These are phyloP conservation scores for Ormia ochracea DNA, from an alignment of 2,888 invertebrate species.

Conservation along the genomic window DNA sequence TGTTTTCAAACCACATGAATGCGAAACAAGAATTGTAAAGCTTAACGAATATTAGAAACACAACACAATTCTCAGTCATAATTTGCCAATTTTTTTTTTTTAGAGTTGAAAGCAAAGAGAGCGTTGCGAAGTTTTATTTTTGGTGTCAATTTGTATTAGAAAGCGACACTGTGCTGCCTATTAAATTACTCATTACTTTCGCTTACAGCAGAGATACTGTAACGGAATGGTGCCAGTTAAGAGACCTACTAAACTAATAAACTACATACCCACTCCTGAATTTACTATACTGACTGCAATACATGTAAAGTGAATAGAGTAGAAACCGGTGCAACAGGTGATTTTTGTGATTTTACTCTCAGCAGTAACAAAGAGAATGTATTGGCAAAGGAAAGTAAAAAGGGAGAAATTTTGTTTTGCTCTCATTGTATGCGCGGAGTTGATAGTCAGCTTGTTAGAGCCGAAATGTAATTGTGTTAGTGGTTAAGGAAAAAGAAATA, in stretches of 20 bases:
- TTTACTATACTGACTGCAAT: background rate
- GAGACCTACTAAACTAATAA: slow-evolving; percentile 47
- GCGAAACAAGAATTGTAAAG: no score
- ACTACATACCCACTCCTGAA: slow-evolving; percentile 22
- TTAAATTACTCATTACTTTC: background rate
- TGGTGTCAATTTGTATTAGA: no score
- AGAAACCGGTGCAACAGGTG: slow-evolving; percentile 52
- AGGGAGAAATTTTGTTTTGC: slow-evolving; percentile 13
- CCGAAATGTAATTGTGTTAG: background rate
- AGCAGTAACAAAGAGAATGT: background rate
- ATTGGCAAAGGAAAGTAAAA: background rate
- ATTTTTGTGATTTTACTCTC: background rate
- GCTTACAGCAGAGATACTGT: background rate
- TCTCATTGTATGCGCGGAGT: slow-evolving; percentile 69
- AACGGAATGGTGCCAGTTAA: background rate
- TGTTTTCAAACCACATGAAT: no score
- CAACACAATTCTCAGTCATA: no score
- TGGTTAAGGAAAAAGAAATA: background rate
- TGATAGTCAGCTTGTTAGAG: slow-evolving; percentile 65
- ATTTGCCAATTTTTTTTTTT: no score
- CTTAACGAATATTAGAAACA: no score
- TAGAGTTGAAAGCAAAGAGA: no score
- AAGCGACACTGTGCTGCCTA: slow-evolving; percentile 6
- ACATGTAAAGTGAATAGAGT: background rate
- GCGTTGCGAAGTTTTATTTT: no score